Conservation (phyloP, 2,888 invertebrate species). For the Exocentrus adspersus region DNA sequence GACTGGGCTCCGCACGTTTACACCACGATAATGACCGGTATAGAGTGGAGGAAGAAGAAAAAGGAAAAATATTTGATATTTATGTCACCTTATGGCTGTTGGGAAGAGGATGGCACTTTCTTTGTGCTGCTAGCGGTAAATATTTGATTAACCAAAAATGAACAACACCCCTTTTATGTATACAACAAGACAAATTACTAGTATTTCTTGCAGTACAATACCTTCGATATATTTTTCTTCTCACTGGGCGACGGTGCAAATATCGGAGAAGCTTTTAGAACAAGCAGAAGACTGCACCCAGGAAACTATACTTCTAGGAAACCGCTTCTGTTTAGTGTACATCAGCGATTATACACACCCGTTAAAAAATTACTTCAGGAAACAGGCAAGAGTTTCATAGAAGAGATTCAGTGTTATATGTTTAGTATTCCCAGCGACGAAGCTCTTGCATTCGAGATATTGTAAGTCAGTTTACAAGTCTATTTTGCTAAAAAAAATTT, state of each 20-base stretch:
- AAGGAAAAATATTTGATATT: not conserved
- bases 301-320: not conserved
- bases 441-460: slow-evolving; percentile 43
- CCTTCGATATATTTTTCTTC: slow-evolving; percentile 47
- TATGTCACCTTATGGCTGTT: slow-evolving; percentile 18
- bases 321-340: not conserved
- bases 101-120: slow-evolving; percentile 23
- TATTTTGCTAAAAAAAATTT: not conserved
- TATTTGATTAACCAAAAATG: too few relatives aligned
- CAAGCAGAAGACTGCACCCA: slow-evolving; percentile 5
- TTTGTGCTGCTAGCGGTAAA: slow-evolving; percentile 13
- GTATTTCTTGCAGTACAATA: slow-evolving; percentile 4
- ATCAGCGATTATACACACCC: not conserved
- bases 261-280: slow-evolving; percentile 2
- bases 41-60: slow-evolving; percentile 13
- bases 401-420: not conserved
- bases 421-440: slow-evolving; percentile 29
- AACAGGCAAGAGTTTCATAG: not conserved
- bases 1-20: slow-evolving; percentile 23
- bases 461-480: slow-evolving; percentile 34
- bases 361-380: not conserved
- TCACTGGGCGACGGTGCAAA: slow-evolving; percentile 47
- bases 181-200: too few relatives aligned
- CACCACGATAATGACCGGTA: slow-evolving; percentile 10
- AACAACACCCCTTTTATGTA: not conserved